Conservation (phyloP, 2,888 invertebrate species). For the Drosophila nr. perissopoda region DNA sequence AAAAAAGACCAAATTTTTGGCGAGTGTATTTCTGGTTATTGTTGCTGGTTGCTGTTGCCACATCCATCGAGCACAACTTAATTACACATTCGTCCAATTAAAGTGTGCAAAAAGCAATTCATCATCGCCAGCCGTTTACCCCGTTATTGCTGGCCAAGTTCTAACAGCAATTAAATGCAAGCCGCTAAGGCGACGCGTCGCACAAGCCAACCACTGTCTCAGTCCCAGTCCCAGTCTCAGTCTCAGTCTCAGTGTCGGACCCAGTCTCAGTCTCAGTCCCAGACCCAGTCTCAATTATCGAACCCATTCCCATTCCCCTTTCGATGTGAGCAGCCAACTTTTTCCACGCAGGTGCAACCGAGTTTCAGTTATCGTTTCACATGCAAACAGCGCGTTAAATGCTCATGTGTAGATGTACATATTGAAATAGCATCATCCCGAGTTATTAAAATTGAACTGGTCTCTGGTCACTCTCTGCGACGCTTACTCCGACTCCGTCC, state of each 20-base stretch:
- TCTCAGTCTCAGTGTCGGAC: background rate
- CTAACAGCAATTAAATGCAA: conserved; percentile 69
- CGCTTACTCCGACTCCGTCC: background rate
- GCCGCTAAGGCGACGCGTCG: conserved; percentile 31
- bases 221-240: conserved; percentile 2
- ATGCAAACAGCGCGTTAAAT: conserved; percentile 76
- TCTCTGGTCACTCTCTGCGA: conserved; percentile 2
- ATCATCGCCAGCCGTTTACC: conserved; percentile 64
- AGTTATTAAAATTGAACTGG: conserved; percentile 61
- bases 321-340: conserved; percentile 5
- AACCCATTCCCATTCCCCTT: background rate
- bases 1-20: background rate
- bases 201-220: conserved; percentile 13
- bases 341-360: conserved; percentile 71
- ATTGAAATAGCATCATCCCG: conserved; percentile 62
- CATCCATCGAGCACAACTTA: conserved; percentile 78
- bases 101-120: conserved; percentile 83
- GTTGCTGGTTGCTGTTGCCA: conserved; percentile 14
- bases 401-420: conserved; percentile 46
- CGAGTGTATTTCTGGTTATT: conserved; percentile 3
- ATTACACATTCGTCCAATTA: conserved; percentile 83
- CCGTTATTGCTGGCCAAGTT: conserved; percentile 70
- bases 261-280: background rate
- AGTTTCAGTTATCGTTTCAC: conserved; percentile 72
- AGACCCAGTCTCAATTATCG: conserved; percentile 10